Percentiles rank a stretch among this genome's conserved stretches.
Conservation (phyloP, 2,113 vertebrate genomes). For the Arizona elegans region DNA sequence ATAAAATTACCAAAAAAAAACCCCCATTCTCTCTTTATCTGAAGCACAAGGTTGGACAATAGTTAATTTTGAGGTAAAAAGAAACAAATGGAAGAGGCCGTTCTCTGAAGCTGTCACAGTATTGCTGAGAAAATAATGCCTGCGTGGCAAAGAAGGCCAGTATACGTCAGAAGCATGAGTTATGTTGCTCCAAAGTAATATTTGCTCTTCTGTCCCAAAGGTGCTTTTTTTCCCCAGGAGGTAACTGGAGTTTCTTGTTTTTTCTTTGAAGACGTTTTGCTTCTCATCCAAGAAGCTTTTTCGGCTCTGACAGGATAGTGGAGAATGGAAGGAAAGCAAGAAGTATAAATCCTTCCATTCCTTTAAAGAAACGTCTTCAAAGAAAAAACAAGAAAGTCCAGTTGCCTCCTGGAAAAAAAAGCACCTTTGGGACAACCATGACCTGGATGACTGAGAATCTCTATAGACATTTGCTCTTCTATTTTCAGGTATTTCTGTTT, state of each 20-base stretch:
- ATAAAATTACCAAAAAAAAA: not conserved
- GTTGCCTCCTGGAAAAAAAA: no score
- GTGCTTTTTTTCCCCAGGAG: no score
- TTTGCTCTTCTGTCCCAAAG: not conserved
- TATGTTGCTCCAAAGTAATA: not conserved
- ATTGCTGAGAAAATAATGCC: not conserved
- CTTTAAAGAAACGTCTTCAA: no score
- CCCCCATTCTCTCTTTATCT: not conserved
- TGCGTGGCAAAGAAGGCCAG: not conserved
- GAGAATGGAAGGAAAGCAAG: no score
- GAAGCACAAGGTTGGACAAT: not conserved
- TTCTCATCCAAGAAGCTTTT: no score
- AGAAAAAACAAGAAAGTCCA: no score
- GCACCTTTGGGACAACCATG: no score
- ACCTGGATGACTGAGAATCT: no score
- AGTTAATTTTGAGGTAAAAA: not conserved
- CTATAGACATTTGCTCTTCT: not conserved
- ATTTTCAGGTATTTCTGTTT: not conserved
- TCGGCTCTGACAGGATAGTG: no score
- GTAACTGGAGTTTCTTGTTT: no score
- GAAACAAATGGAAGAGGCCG: not conserved
- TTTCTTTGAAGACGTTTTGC: no score
- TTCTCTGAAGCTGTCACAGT: not conserved
- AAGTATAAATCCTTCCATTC: no score
- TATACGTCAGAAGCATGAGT: not conserved